Evolutionary conservation across 2,888 invertebrate species (phyloP).

Genomic region (Scrobipalpa costella): DNA sequence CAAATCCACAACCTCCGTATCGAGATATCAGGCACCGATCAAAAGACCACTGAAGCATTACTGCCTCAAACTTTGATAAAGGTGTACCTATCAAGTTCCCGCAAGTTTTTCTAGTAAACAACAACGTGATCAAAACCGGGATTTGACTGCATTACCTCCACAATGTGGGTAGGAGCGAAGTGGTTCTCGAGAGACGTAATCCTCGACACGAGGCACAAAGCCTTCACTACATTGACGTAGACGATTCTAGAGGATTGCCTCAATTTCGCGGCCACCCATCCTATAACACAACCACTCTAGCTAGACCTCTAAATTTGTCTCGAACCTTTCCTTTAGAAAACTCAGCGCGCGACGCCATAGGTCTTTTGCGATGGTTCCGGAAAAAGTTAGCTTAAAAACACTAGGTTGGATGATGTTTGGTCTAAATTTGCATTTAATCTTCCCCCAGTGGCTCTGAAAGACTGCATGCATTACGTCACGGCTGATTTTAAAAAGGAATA

Average conservation of each 20-base stretch:
- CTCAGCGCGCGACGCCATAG: not conserved
- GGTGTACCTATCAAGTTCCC: not conserved
- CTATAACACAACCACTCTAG: not conserved
- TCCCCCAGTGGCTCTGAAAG: slow-evolving; percentile 24
- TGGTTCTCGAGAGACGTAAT: slow-evolving; percentile 8
- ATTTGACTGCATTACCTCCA: slow-evolving; percentile 16
- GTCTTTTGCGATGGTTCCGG: not conserved
- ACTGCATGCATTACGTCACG: slow-evolving; percentile 31
- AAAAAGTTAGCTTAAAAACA: slow-evolving; percentile 11
- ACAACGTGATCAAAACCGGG: slow-evolving; percentile 8
- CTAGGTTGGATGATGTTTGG: slow-evolving; percentile 20
- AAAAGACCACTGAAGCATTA: too few species aligned
- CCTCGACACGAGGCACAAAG: slow-evolving; percentile 19
- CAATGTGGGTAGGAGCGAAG: not conserved
- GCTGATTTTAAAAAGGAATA: slow-evolving; percentile 27
- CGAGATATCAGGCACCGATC: too few species aligned
- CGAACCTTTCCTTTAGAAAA: not conserved
- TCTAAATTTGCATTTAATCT: slow-evolving; percentile 23
- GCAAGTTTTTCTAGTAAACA: slow-evolving; percentile 1
- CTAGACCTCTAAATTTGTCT: slow-evolving; percentile 1
- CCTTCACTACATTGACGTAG: slow-evolving; percentile 24
- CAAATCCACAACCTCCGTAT: too few species aligned
- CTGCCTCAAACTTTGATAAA: too few species aligned
- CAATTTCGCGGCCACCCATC: slow-evolving; percentile 29
- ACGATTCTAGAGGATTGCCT: slow-evolving; percentile 39